These are phyloP conservation scores for Megaceryle torquata DNA, from an alignment of 2,113 vertebrate species.

Conservation along the genomic window DNA sequence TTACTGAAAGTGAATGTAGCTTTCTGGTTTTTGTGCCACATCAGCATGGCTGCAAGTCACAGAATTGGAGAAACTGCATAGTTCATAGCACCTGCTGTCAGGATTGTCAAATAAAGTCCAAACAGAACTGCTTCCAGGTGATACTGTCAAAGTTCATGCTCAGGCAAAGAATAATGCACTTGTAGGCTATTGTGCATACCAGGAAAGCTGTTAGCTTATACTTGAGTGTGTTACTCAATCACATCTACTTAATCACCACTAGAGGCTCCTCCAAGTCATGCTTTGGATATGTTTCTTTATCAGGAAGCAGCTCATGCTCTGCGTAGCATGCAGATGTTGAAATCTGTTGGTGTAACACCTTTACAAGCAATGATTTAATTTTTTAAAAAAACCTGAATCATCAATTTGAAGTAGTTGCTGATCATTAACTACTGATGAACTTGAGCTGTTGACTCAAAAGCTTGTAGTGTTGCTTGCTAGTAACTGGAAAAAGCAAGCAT, in stretches of 20 bases:
- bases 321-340: neutral
- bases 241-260: conserved; percentile 38
- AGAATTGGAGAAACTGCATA: neutral
- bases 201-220: neutral
- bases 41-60: neutral
- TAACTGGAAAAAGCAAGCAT: neutral
- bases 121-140: neutral
- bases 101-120: neutral
- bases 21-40: neutral
- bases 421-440: neutral
- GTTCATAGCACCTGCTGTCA: neutral
- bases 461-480: neutral
- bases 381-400: neutral
- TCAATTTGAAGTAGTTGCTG: neutral
- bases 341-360: neutral
- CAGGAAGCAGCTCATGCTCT: neutral
- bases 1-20: neutral
- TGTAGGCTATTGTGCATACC: neutral
- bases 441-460: neutral
- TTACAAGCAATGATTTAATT: neutral
- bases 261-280: conserved; percentile 61
- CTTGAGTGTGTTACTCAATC: neutral
- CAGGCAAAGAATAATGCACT: neutral
- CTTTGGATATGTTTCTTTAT: neutral
- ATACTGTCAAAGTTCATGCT: neutral